Base-by-base conservation (phyloP, 2,888 invertebrate genomes). In the Disparrhopalites patrizii region DNA sequence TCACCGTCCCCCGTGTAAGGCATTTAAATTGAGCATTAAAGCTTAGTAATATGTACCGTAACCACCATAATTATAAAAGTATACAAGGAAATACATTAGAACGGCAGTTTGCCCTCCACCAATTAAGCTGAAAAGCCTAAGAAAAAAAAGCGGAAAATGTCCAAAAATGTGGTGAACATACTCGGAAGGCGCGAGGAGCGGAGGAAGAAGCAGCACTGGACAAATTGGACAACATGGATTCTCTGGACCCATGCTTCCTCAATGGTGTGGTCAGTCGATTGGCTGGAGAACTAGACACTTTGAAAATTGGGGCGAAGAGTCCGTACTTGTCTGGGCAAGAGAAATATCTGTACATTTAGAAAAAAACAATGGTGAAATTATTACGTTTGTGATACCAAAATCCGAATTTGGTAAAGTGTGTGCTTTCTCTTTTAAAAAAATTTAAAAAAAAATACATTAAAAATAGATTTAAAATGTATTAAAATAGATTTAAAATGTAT, bases 271-370 rank as follows among this genome's bases (percentile, higher is more conserved):
- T 85, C 77, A 85, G 85, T 76, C 85, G 82, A 79, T 84, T 88
- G 60, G 89, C 87, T 31, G 92, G 93, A 51, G 92, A 91, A 70
- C 88, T 86, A 76, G 89, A 87, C 71, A 97, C 91, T 83, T 97
- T 97, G 77, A 89, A 86, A 65, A 90, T 82, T 1, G 96, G 95
- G 27, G 95, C 93, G 81, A 98, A 98, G 68, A 98, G 83, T 1
- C 98, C 98, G 81, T 89, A 91, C 78, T 90, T 88, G 40, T 91
- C 88, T 70, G 87, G 85, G 80, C 97, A 98, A 73, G 90, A 88
- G 82, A 98, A 98, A 82, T 98, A 98, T 81, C 96, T 93, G 81
- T 38, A 81, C n/a, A n/a, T n/a, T n/a, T n/a, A 81, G 77, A 71
- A n/a, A n/a, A n/a, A n/a, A n/a, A n/a, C n/a, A n/a, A n/a, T n/a